These are phyloP conservation scores for Dynastes tityus DNA, from an alignment of 2,888 invertebrate species.

Conservation along the genomic window DNA sequence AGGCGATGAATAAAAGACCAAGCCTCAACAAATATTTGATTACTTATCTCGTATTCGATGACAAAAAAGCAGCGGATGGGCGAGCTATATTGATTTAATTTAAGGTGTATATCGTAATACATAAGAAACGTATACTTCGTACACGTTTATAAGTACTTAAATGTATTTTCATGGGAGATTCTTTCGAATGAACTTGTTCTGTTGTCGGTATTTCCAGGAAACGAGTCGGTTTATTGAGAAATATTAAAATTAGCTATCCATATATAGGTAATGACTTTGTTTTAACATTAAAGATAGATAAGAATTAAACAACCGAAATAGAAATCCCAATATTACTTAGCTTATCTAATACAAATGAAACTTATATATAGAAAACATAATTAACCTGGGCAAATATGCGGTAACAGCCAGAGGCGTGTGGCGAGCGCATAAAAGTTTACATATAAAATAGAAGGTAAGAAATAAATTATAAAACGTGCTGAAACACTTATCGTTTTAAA, in stretches of 20 bases:
- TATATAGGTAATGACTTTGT: no score
- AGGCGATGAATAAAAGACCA: constrained; percentile 32
- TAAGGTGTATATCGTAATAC: constrained; percentile 43
- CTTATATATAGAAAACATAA: no score
- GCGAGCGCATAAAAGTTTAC: no score
- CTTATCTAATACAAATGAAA: no score
- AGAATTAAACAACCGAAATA: no score
- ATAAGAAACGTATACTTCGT: not conserved
- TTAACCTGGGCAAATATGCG: no score
- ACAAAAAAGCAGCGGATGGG: constrained; percentile 49
- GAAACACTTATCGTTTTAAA: no score
- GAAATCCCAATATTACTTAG: no score
- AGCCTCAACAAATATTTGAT: constrained; percentile 44
- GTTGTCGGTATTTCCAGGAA: constrained; percentile 16
- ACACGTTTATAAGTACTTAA: constrained; percentile 2
- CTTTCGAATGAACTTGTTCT: constrained; percentile 14
- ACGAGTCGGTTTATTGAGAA: not conserved
- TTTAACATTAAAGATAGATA: no score
- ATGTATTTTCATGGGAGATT: constrained; percentile 31
- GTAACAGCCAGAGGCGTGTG: no score
- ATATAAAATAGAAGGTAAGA: no score
- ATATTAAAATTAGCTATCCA: not conserved
- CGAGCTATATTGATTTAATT: constrained; percentile 50
- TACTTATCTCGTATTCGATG: constrained; percentile 38
- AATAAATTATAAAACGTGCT: no score